Base-by-base conservation (phyloP, 1,140 invertebrate species). In the Eumaeus atala region DNA sequence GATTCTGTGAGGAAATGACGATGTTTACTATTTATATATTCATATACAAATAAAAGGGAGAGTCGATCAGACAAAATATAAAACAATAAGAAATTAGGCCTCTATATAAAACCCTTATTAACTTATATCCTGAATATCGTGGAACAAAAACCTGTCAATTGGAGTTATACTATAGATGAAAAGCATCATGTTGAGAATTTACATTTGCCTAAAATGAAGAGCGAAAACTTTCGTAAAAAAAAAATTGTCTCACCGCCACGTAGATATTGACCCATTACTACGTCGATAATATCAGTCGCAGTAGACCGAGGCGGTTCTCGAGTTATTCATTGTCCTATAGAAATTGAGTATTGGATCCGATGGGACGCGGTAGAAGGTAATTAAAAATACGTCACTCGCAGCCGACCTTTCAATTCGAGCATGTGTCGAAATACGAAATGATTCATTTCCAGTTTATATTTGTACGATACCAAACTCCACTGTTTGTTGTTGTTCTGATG, bases 361-460 rank as follows among this genome's bases (percentile, higher is more conserved):
- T 68, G 67, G 68, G 68, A 70, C 66, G 69, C 72, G 80, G 80
- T 81, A 65, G 72, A 67, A 72, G 80, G 80, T 84, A 84, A 86
- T 86, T 86, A 86, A 84, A 86, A 86, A 86, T 80, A 84, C 77
- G 83, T 86, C 83, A 84, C 70, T 81, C 73, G 79, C 83, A 84
- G 78, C 76, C 79, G 72, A 84, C 74, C 73, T 82, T 86, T 80
- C 81, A 74, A 80, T 82, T 84, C 68, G 77, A 80, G 74, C 74
- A 83, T 84, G 78, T 83, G 79, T 84, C 83, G 79, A 84, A 81
- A 84, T 86, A 73, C 67, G 74, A 74, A 86, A 86, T 82, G 79
- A 84, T 83, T 84, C 83, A 86, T 81, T 86, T 84, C 72, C 70
- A 73, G 70, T 80, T 82, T 77, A 81, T 82, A 81, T 79, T 84